Evolutionary conservation across 2,797 vertebrate species (phyloP).

Genomic region (Gallinago nigripennis): DNA sequence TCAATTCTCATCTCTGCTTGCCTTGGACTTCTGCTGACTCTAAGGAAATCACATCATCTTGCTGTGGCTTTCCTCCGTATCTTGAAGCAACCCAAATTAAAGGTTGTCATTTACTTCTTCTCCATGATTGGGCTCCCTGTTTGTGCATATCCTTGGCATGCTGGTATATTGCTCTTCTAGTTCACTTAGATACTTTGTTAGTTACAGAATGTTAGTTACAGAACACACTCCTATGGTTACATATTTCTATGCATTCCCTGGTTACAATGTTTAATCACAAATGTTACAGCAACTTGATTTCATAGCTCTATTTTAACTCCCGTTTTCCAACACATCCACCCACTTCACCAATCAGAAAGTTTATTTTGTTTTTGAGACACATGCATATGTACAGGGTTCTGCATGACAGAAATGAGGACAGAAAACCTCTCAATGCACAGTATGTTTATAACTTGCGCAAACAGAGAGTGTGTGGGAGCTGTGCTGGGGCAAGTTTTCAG

Average conservation of each 20-base stretch:
- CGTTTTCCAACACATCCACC: neutral
- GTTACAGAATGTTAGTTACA: too few relatives aligned
- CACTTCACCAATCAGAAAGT: neutral
- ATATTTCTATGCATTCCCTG: too few relatives aligned
- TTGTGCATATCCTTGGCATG: neutral
- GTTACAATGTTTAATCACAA: too few relatives aligned
- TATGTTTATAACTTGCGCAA: neutral
- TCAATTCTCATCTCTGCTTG: neutral
- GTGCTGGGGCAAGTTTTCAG: neutral
- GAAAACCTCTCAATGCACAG: neutral
- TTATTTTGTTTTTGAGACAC: neutral
- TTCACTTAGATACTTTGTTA: too few relatives aligned
- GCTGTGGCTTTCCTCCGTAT: neutral
- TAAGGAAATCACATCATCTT: neutral
- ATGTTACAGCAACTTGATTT: too few relatives aligned
- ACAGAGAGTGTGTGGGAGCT: neutral
- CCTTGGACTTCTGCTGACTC: neutral
- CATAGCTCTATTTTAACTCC: too few relatives aligned
- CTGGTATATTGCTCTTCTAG: too few relatives aligned
- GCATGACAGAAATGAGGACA: neutral
- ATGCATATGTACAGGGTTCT: neutral
- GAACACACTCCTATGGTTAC: too few relatives aligned
- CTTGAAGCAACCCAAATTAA: neutral
- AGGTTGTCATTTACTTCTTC: neutral
- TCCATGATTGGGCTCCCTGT: neutral